phyloP scores from a whole-genome alignment of 2,113 vertebrate genomes.

The Cariama cristata region DNA sequence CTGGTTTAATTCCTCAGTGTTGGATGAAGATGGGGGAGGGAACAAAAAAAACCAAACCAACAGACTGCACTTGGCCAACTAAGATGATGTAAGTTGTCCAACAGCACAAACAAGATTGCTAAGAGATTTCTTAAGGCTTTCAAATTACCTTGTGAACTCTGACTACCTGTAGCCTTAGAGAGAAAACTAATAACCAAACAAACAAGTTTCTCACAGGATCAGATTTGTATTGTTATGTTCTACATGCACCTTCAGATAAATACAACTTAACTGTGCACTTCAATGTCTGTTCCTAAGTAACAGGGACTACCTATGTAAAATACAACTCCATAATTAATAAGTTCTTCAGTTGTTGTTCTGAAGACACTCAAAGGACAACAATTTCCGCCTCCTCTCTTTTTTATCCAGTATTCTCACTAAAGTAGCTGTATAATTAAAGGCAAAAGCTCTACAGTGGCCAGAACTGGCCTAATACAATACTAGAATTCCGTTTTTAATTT shows the following conservation, averaged over 20 bases:
- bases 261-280: background rate
- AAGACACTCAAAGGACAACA: background rate
- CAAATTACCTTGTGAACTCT: constrained; percentile 10
- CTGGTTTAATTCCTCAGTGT: background rate
- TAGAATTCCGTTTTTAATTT: background rate
- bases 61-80: background rate
- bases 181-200: background rate
- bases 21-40: background rate
- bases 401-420: background rate
- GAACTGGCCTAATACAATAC: background rate
- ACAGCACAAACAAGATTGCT: constrained; percentile 1
- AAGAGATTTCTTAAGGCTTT: constrained; percentile 23
- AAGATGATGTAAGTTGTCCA: background rate
- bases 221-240: background rate
- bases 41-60: background rate
- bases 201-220: background rate
- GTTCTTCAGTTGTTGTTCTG: background rate
- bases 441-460: background rate
- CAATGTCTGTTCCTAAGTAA: background rate
- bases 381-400: background rate
- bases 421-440: background rate
- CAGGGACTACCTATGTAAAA: background rate
- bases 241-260: background rate
- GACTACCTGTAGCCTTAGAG: background rate
- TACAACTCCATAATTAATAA: background rate